A percentile compares a stretch with the other conserved stretches of the same genome.
Evolutionary conservation across 2,113 vertebrate genomes (phyloP).

Genomic region (Ia io): DNA sequence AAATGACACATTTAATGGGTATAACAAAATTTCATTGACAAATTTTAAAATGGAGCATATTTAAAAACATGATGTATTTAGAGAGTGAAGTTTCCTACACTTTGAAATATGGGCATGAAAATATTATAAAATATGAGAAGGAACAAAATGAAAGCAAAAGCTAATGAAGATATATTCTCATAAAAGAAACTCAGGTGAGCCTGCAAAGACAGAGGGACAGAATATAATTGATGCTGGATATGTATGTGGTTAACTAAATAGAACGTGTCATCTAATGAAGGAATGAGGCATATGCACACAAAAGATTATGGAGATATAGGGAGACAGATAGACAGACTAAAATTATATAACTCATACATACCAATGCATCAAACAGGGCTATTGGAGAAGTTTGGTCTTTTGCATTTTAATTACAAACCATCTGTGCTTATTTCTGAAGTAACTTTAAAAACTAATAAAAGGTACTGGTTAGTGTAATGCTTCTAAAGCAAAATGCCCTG

Average conservation of each 20-base stretch:
- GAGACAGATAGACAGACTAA: background rate
- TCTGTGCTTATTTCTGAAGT: background rate
- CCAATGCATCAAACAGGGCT: background rate
- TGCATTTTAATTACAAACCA: background rate
- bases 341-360: background rate
- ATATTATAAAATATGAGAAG: background rate
- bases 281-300: background rate
- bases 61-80: background rate
- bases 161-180: background rate
- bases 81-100: background rate
- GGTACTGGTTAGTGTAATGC: background rate
- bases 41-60: background rate
- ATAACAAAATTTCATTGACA: background rate
- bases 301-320: background rate
- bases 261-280: background rate
- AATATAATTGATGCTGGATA: background rate
- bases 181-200: background rate
- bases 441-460: background rate
- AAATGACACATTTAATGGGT: background rate
- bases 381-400: background rate
- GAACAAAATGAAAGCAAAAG: background rate
- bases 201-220: background rate
- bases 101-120: background rate
- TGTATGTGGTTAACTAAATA: background rate
- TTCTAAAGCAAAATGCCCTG: background rate